phyloP scores from a whole-genome alignment of 2,113 vertebrate species.

The Corynorhinus townsendii region DNA sequence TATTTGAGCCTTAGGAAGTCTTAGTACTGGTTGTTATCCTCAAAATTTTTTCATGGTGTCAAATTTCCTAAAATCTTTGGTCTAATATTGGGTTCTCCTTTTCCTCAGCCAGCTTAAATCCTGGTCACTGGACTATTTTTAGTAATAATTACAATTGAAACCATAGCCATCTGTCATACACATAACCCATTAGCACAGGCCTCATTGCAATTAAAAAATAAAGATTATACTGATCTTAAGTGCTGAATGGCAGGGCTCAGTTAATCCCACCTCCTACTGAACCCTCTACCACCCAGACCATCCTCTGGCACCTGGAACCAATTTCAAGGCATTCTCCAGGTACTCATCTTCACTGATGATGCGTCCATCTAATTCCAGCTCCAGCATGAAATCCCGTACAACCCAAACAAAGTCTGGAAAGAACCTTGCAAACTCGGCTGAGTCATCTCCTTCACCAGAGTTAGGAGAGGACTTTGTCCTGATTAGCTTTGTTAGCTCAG shows the following conservation, averaged over 20 bases:
- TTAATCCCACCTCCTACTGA: neutral
- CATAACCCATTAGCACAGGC: neutral
- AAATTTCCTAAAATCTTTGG: neutral
- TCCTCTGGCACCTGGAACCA: constrained; percentile 53
- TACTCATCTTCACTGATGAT: constrained; percentile 63
- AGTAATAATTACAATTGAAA: neutral
- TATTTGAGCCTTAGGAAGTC: neutral
- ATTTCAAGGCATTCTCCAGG: constrained; percentile 69
- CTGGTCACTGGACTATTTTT: neutral
- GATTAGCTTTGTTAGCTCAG: constrained; percentile 77
- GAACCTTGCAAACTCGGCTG: constrained; percentile 65
- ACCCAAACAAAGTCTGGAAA: constrained; percentile 82
- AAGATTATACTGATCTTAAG: neutral
- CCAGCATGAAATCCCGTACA: constrained; percentile 78
- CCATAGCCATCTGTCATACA: neutral
- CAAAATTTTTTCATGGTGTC: neutral
- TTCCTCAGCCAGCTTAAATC: neutral
- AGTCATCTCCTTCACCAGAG: neutral
- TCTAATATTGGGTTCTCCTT: neutral
- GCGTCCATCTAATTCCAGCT: constrained; percentile 48
- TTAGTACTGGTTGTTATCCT: neutral
- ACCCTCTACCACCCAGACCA: neutral
- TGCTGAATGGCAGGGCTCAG: neutral
- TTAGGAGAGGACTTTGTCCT: constrained; percentile 63
- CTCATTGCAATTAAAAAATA: neutral